These are phyloP conservation scores for human DNA, from an alignment of 2,113 vertebrate species.

Conservation along the genomic window GRCh38 chr12:108073001-108073500, in stretches of 20 bases:
- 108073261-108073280: not conserved
- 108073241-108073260: not conserved
- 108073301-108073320: not conserved
- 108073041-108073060: not conserved
- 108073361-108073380: not conserved
- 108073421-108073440: fast-evolving
- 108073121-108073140: fast-evolving
- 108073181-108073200: not conserved
- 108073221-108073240: not conserved
- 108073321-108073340: not conserved
- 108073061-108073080: fast-evolving
- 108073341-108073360: not conserved
- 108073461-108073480: not conserved
- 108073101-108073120: not conserved
- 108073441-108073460: not conserved
- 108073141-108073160: not conserved
- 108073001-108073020: not conserved
- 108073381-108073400: not conserved
- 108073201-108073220: not conserved
- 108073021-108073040: not conserved
- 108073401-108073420: not conserved
- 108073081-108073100: not conserved
- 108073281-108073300: not conserved
- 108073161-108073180: not conserved
- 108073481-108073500: not conserved